These are phyloP conservation scores for Nixonia krombeini DNA, from an alignment of 1,140 invertebrate genomes.

Conservation along the genomic window DNA sequence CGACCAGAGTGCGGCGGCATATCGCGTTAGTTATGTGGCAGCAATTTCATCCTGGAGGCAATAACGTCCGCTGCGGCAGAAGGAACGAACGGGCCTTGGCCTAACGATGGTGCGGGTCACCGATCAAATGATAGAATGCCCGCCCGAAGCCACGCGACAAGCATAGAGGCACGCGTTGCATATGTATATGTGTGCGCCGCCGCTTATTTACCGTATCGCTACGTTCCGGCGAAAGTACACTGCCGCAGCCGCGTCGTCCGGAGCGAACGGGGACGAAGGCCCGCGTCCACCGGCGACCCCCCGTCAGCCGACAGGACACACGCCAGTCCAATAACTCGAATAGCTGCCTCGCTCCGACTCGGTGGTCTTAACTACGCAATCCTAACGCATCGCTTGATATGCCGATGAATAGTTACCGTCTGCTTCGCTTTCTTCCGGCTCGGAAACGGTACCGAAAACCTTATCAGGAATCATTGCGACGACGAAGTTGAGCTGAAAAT, in stretches of 20 bases:
- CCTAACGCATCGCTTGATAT: too few species aligned
- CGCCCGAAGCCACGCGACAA: conserved; percentile 42
- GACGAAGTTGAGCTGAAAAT: too few species aligned
- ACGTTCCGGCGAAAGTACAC: neutral
- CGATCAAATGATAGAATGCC: conserved; percentile 37
- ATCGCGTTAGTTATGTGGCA: conserved; percentile 6
- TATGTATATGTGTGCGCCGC: neutral
- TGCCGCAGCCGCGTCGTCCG: neutral
- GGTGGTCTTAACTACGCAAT: too few species aligned
- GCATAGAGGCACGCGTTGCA: conserved; percentile 3
- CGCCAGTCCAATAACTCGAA: too few species aligned
- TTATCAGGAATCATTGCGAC: too few species aligned
- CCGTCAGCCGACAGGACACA: too few species aligned
- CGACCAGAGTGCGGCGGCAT: neutral
- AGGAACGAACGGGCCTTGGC: conserved; percentile 9
- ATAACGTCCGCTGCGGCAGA: neutral
- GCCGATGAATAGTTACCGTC: too few species aligned
- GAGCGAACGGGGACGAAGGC: too few species aligned
- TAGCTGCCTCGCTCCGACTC: too few species aligned
- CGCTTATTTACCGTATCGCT: neutral
- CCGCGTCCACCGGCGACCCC: neutral
- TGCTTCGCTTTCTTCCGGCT: too few species aligned
- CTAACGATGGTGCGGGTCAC: conserved; percentile 21
- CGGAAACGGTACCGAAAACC: too few species aligned
- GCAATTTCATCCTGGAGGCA: conserved; percentile 4